These are phyloP conservation scores for Drosophila sordidula DNA, from an alignment of 2,888 invertebrate species.

Conservation along the genomic window DNA sequence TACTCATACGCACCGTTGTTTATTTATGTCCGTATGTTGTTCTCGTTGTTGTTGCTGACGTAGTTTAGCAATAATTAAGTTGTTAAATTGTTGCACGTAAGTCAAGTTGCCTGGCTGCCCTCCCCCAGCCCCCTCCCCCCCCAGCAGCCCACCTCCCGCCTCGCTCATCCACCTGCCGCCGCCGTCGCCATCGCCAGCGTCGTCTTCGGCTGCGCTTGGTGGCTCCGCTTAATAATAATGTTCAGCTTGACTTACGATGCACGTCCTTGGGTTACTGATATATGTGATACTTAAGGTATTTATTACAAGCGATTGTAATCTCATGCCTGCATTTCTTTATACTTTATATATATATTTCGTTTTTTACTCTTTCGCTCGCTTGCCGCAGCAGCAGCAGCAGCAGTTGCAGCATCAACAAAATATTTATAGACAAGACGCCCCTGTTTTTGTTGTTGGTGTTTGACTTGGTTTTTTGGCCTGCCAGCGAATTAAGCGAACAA, in stretches of 20 bases:
- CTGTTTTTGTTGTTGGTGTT: conserved; percentile 28
- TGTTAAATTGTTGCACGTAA: conserved; percentile 83
- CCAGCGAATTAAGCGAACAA: conserved; percentile 32
- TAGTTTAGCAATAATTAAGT: conserved; percentile 84
- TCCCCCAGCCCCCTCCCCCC: not conserved
- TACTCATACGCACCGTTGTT: conserved; percentile 77
- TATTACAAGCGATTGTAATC: conserved; percentile 83
- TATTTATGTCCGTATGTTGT: conserved; percentile 65
- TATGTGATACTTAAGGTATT: conserved; percentile 84
- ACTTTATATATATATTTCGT: conserved; percentile 27
- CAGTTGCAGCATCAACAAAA: conserved; percentile 44
- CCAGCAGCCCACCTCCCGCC: too few species aligned
- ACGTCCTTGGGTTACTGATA: conserved; percentile 82
- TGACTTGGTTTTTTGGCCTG: conserved; percentile 49
- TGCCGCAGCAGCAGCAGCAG: conserved; percentile 11
- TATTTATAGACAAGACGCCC: conserved; percentile 70
- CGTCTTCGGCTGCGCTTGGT: conserved; percentile 39
- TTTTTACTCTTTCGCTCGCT: conserved; percentile 6
- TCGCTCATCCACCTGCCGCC: conserved; percentile 16
- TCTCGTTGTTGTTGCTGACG: conserved; percentile 59
- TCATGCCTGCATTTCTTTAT: conserved; percentile 73
- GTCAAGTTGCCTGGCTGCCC: conserved; percentile 62
- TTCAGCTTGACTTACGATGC: conserved; percentile 78
- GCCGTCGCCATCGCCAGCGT: conserved; percentile 1
- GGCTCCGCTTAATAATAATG: conserved; percentile 78